Evolutionary conservation across 1,140 invertebrate genomes (phyloP), one percentile per base, ranked within the genome.

Genomic region (Ylistrum balloti): DNA sequence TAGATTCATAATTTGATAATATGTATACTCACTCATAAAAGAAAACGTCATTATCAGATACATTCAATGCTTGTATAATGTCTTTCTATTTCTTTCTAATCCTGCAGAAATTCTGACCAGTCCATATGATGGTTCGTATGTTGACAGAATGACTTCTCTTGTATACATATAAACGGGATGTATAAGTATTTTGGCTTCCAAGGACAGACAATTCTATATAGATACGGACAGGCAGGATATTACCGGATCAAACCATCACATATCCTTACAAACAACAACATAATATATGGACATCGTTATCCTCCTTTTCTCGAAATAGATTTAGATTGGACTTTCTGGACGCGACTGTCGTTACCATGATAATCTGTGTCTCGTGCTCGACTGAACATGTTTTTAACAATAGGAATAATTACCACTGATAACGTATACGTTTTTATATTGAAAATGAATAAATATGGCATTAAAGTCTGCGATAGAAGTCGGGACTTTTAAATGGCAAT

Each of bases 351-450:
- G 56, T 74, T 28, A 28, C 56, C n/a, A 74, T 28, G 56, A 74
- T 74, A 74, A 74, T 74, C 56, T 74, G 9, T 74, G 56, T 74
- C 56, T 74, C 56, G 22, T 74, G 56, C 56, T 74, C 56, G 56
- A 74, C 56, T 74, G 56, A 74, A 74, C 56, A 74, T 74, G 56
- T 74, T 74, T 74, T 74, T 74, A 74, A 74, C 56, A 74, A 74
- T 74, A 28, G 56, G 56, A 74, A 74, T 74, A 74, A 74, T 74
- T n/a, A 74, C 56, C 56, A n/a, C 56, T 74, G 56, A 74, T 74
- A 74, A 74, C 56, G 56, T 9, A 9, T 28, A 74, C 41, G 56
- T 74, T 74, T 74, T 28, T 74, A 74, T 74, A 74, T 74, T 74
- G 56, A 74, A 74, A 74, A 74, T 74, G 56, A 74, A 74, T 74